Base-by-base conservation (phyloP, 2,888 invertebrate genomes). In the Lepidocyrtoides sp. region DNA sequence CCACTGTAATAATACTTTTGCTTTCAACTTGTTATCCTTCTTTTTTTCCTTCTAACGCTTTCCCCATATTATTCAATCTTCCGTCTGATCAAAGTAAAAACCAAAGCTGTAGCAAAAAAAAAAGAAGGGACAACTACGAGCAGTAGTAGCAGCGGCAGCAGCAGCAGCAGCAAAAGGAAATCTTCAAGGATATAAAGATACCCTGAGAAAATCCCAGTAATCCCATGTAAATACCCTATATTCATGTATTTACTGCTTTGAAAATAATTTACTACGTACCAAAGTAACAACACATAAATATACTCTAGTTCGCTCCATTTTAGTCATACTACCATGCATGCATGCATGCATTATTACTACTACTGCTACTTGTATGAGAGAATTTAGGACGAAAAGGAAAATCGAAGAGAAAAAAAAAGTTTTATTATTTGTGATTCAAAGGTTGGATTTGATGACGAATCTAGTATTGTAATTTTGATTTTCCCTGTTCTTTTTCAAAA, bases 151-250 rank as follows among this genome's bases (percentile, higher is more conserved):
- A 51, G 54, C 17, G 7, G 36, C 36, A 36, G 36, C 3, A 36
- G 36, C 36, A 36, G 36, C n/a, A 36, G 36, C 36, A 36, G 3
- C 36, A 66, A 69, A 44, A n/a, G 36, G 69, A 72, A 84, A 72
- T 69, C 84, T 86, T 86, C 60, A 57, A 60, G 72, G 84, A 72
- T 84, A 60, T 36, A 60, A n/a, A 20, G 69, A 75, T 60, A 84
- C 66, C 77, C 75, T 51, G 48, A 86, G 32, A 87, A 81, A 88
- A 88, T 79, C 81, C 81, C n/a, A 32, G 60, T 75, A 89, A 83
- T 89, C 89, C 66, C 77, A 63, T 77, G 90, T 84, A 90, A 84
- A 90, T 84, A 84, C 66, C 66, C 83, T 84, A 51, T 51, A 79
- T 87, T 63, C 66, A n/a, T 75, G 48, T 77, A 29, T 63, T 63